Evolutionary conservation across 2,797 vertebrate species (phyloP), one percentile per base, ranked within the genome.

Genomic region (Brachyalestes nurse): DNA sequence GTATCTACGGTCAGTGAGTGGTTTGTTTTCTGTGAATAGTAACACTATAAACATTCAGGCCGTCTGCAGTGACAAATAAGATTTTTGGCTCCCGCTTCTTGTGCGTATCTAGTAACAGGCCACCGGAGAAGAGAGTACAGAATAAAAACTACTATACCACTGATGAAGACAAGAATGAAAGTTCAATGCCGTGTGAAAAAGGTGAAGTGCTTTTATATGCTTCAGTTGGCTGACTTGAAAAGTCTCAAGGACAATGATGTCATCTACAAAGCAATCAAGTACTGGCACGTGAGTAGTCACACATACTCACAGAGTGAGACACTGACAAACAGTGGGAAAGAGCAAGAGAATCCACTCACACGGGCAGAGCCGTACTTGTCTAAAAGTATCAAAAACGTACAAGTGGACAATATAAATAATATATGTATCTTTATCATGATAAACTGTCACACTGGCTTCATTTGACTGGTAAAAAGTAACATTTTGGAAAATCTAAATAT

Each of bases 81-180:
- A 9, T n/a, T 60, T 67, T 76, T 28, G 71, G 66, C 45, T 73
- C 21, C 58, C 10, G 16, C 6, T 13, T 23, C 71, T 66, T 73
- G 51, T 42, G 14, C 62, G 21, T 57, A 60, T 75, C 45, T 51
- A 34, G 1, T 61, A 60, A 60, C 51, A 58, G 2, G 19, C 45
- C 19, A 47, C 21, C 21, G 2, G 57, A 53, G 28, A 13, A 21
- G 40, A 78, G 55, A 69, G 67, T 47, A 73, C 19, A 53, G 64
- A 82, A 82, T 75, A 72, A 84, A 77, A 82, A 69, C 38, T n/a
- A 9, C 75, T 70, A 65, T 75, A 83, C 79, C 83, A 79, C 84
- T 72, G 49, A 74, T 7, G 16, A 76, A 47, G 55, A 23, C 42
- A 61, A 7, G 28, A 16, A 76, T 62, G 53, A 70, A 70, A 70